phyloP scores from a whole-genome alignment of 2,113 vertebrate genomes.

The Lonchura striata region DNA sequence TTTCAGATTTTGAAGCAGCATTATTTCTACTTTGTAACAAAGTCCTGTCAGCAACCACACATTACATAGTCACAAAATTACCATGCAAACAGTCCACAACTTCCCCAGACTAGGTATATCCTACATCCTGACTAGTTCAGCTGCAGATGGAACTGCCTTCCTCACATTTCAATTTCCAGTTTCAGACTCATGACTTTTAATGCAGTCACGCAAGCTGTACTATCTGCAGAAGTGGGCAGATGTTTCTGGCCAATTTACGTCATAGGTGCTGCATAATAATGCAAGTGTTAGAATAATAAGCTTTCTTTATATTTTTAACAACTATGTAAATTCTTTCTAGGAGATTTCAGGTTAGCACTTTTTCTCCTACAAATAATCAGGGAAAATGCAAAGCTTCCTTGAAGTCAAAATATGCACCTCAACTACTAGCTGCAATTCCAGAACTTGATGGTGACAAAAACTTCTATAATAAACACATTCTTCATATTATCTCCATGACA shows the following conservation, averaged over 20 bases:
- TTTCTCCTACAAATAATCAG: not conserved
- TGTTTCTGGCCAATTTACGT: not conserved
- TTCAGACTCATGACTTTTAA: not conserved
- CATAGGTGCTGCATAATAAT: not conserved
- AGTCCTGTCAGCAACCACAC: not conserved
- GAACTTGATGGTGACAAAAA: not conserved
- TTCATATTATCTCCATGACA: not conserved
- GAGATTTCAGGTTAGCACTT: not conserved
- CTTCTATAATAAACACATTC: not conserved
- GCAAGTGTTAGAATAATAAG: not conserved
- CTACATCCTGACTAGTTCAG: not conserved
- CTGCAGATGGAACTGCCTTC: not conserved
- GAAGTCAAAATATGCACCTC: not conserved
- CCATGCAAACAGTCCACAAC: not conserved
- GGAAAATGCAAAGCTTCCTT: not conserved
- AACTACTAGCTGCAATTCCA: not conserved
- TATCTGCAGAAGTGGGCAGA: not conserved
- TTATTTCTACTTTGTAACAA: not conserved
- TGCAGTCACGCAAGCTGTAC: not conserved
- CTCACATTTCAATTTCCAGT: not conserved
- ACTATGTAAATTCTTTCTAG: not conserved
- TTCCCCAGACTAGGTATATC: not conserved
- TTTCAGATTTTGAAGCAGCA: constrained; percentile 35
- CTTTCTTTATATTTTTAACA: not conserved
- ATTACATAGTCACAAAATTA: not conserved